A percentile compares a stretch with the other conserved stretches of the same genome.
Evolutionary conservation across 1,140 invertebrate genomes (phyloP).

Genomic region (Chironomus striatipennis): DNA sequence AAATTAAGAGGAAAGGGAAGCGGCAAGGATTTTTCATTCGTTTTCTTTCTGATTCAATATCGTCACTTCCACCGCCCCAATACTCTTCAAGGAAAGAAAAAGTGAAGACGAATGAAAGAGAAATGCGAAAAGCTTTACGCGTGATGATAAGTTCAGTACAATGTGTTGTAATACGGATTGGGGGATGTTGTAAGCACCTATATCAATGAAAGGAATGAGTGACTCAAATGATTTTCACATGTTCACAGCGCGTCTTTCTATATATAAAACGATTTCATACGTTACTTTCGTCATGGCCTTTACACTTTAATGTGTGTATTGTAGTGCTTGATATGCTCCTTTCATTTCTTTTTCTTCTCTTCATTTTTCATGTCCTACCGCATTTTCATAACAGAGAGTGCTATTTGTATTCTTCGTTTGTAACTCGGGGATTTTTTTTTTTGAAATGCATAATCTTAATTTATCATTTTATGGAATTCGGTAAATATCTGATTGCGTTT

Average conservation of each 20-base stretch:
- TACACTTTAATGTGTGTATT: not conserved
- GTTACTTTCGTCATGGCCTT: not conserved
- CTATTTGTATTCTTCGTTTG: too few relatives aligned
- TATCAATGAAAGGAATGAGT: not conserved
- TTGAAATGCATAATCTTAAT: too few relatives aligned
- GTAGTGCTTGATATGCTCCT: not conserved
- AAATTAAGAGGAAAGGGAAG: not conserved
- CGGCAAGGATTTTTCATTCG: not conserved
- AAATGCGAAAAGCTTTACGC: not conserved
- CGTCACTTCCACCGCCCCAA: not conserved
- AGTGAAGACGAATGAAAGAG: not conserved
- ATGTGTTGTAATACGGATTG: not conserved
- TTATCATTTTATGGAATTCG: too few relatives aligned
- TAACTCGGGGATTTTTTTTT: too few relatives aligned
- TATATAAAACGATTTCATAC: not conserved
- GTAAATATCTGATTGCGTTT: too few relatives aligned
- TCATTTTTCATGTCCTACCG: not conserved
- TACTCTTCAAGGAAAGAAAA: not conserved
- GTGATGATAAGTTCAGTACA: not conserved
- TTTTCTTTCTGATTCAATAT: not conserved
- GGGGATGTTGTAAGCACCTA: not conserved
- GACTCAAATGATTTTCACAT: constrained; percentile 3
- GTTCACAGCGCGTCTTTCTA: not conserved
- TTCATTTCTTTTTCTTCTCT: not conserved
- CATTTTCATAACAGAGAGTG: too few relatives aligned